phyloP scores from a whole-genome alignment of 1,140 invertebrate species.

The Bombyx mandarina region DNA sequence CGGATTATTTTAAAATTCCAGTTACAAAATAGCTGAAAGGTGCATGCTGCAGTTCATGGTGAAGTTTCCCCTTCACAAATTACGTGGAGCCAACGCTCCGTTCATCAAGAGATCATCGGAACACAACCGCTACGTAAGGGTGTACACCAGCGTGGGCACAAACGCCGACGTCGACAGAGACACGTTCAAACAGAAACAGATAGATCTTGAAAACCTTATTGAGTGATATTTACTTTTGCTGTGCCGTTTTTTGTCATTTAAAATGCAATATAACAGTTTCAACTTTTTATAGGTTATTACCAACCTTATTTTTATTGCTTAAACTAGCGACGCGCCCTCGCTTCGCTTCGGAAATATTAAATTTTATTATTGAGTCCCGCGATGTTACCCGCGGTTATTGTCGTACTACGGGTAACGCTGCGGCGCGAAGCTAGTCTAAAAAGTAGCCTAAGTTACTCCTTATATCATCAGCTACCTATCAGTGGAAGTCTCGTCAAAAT shows the following conservation, averaged over 20 bases:
- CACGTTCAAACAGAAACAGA: conserved; percentile 5
- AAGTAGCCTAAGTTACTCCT: too few relatives aligned
- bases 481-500: too few relatives aligned
- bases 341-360: too few relatives aligned
- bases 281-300: neutral
- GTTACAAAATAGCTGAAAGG: conserved; percentile 53
- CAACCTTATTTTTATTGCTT: too few relatives aligned
- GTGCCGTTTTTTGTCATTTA: neutral
- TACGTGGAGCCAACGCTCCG: conserved; percentile 35
- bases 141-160: conserved; percentile 33
- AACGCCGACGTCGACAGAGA: conserved; percentile 20
- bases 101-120: conserved; percentile 37
- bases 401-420: too few relatives aligned
- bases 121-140: conserved; percentile 33
- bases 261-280: neutral
- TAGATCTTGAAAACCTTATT: conserved; percentile 17
- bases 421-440: too few relatives aligned
- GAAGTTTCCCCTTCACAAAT: conserved; percentile 42
- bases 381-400: too few relatives aligned
- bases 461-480: too few relatives aligned
- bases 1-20: conserved; percentile 12
- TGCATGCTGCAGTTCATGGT: conserved; percentile 45
- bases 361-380: too few relatives aligned
- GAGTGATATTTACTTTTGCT: conserved; percentile 12
- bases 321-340: too few relatives aligned